A percentile compares a stretch with the other conserved stretches of the same genome.
Conservation (phyloP, 2,113 vertebrate genomes). For the Cyanocitta stelleri region DNA sequence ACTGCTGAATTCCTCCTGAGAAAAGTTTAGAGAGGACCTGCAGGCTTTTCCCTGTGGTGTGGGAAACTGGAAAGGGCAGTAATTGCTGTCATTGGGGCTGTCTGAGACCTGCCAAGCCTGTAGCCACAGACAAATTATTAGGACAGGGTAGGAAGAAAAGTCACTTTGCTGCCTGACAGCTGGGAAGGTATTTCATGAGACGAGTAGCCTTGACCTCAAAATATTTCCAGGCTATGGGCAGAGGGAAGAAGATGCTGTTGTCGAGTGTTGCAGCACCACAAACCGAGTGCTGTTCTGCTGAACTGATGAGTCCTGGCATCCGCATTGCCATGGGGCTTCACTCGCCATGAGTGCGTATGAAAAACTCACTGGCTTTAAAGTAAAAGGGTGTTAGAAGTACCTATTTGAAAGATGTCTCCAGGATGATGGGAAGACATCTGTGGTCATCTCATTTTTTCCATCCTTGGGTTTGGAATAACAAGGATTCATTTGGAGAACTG, state of each 20-base stretch:
- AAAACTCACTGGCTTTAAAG: constrained; percentile 16
- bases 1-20: not conserved
- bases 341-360: not conserved
- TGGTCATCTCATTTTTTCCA: not conserved
- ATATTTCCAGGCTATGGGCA: not conserved
- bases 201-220: not conserved
- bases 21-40: not conserved
- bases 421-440: not conserved
- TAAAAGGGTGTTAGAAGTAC: not conserved
- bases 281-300: not conserved
- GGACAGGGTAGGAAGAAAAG: not conserved
- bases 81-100: not conserved
- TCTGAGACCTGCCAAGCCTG: not conserved
- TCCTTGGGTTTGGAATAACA: not conserved
- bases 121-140: not conserved
- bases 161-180: not conserved
- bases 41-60: not conserved
- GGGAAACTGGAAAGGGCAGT: not conserved
- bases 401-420: not conserved
- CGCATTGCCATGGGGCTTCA: not conserved
- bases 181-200: not conserved
- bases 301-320: not conserved
- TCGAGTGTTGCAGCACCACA: accelerated
- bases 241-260: not conserved
- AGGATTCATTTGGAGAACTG: not conserved